Evolutionary conservation across 2,888 invertebrate species (phyloP).

Genomic region (Hypomecis punctinalis): DNA sequence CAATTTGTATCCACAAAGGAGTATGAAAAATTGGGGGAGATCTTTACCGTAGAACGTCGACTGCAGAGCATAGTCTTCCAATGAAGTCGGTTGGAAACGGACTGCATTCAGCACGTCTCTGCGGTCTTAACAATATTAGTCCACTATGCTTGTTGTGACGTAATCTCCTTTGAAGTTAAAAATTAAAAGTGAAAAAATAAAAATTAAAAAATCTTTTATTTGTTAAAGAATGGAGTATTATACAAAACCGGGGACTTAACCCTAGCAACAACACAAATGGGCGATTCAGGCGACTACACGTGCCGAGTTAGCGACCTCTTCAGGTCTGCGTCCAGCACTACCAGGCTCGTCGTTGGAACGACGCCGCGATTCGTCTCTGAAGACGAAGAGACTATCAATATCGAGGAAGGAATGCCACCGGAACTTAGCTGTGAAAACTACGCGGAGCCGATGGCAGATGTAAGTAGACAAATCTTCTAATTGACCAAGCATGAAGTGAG

Average conservation of each 20-base stretch:
- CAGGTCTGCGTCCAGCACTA: conserved; percentile 45
- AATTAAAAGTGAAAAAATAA: not conserved
- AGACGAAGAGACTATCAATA: conserved; percentile 47
- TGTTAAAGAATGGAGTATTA: not conserved
- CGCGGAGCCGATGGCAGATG: conserved; percentile 46
- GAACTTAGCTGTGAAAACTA: conserved; percentile 49
- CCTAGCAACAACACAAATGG: not conserved
- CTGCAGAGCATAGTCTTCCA: too few species aligned
- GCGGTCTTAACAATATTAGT: too few species aligned
- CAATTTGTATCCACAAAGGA: too few species aligned
- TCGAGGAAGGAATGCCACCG: conserved; percentile 37
- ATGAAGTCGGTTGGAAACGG: too few species aligned
- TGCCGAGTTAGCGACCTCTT: conserved; percentile 53
- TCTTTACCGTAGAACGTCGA: too few species aligned
- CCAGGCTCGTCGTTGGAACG: conserved; percentile 52
- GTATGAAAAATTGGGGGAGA: too few species aligned
- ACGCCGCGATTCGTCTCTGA: conserved; percentile 52
- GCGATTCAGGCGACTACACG: conserved; percentile 59
- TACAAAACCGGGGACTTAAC: not conserved
- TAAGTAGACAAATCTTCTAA: conserved; percentile 24
- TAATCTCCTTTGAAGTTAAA: too few species aligned
- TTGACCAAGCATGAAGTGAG: too few species aligned
- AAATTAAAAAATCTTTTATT: not conserved
- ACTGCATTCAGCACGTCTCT: too few species aligned
- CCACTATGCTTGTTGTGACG: too few species aligned